Evolutionary conservation across 2,113 vertebrate species (phyloP).

Genomic region (Theristicus caerulescens): DNA sequence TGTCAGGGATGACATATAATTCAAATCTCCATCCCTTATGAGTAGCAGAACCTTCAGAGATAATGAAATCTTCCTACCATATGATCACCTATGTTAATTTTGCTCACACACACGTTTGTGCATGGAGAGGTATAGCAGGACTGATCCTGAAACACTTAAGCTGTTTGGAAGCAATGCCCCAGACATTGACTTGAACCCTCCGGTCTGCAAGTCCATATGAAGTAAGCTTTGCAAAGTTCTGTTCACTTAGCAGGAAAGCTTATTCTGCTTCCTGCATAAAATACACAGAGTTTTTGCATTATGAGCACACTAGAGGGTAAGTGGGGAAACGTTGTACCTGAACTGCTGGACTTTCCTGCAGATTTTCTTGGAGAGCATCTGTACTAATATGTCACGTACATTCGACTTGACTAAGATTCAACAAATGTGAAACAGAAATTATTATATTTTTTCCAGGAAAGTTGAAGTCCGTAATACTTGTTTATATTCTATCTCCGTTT

Average conservation of each 20-base stretch:
- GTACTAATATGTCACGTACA: neutral
- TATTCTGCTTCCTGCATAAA: neutral
- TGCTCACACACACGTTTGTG: neutral
- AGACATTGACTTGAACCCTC: neutral
- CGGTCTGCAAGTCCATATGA: neutral
- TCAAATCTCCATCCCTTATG: neutral
- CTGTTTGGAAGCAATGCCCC: neutral
- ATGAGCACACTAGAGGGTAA: neutral
- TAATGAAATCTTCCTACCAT: neutral
- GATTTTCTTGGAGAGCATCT: neutral
- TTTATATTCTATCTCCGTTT: slow-evolving; percentile 44
- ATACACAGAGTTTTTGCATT: neutral
- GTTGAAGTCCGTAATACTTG: neutral
- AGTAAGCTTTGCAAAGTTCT: neutral
- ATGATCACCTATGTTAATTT: neutral
- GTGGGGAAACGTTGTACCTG: neutral
- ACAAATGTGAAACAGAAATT: neutral
- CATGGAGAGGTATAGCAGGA: neutral
- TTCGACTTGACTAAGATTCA: neutral
- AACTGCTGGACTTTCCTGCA: neutral
- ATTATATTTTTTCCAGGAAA: neutral
- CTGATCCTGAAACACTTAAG: neutral
- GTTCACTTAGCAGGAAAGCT: neutral
- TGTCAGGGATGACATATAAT: neutral
- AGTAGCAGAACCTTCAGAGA: neutral